Conservation (phyloP, 2,797 vertebrate genomes). For the Novumbra hubbsi region DNA sequence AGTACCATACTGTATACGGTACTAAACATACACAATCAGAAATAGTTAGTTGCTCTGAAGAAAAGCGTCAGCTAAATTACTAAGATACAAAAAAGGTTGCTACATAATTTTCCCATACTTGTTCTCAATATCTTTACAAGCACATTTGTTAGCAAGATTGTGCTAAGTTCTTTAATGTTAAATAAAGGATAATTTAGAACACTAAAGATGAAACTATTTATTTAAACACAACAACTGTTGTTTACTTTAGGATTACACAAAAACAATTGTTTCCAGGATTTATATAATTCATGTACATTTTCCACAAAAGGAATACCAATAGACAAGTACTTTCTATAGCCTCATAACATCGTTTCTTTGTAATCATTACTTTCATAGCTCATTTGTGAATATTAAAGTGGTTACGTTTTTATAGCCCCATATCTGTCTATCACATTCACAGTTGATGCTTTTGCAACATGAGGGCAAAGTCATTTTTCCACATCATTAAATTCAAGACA, state of each 20-base stretch:
- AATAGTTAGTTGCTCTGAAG: too few species aligned
- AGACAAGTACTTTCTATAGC: neutral
- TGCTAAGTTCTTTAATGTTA: constrained; percentile 49
- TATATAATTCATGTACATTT: neutral
- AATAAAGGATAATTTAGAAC: constrained; percentile 20
- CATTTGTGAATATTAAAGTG: too few species aligned
- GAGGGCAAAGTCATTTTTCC: neutral
- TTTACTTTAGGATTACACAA: neutral
- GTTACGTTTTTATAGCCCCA: too few species aligned
- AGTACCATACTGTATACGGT: too few species aligned
- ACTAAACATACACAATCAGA: too few species aligned
- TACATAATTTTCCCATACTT: too few species aligned
- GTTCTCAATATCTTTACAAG: constrained; percentile 7
- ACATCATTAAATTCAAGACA: neutral
- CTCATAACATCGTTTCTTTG: too few species aligned
- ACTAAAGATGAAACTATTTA: constrained; percentile 13
- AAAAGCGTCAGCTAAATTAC: too few species aligned
- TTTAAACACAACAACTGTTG: neutral
- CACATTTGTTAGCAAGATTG: constrained; percentile 62
- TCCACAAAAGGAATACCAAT: neutral
- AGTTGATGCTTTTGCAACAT: too few species aligned
- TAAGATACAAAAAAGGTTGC: too few species aligned
- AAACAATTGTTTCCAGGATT: neutral
- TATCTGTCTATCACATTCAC: too few species aligned
- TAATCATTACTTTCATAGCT: too few species aligned